phyloP scores from a whole-genome alignment of 2,888 invertebrate species.

The Andrena trimmerana region DNA sequence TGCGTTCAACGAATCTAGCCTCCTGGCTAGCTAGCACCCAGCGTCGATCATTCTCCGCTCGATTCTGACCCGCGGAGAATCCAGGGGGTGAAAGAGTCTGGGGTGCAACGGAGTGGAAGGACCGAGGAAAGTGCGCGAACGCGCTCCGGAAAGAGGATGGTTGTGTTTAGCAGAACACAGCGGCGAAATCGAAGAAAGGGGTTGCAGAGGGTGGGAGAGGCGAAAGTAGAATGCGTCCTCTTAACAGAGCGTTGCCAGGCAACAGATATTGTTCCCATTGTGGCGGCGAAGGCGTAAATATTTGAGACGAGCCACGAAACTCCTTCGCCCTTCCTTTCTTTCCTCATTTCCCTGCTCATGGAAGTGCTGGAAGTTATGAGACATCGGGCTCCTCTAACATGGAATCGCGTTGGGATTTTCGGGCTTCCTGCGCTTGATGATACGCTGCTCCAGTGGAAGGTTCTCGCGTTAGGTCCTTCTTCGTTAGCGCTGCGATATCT shows the following conservation, averaged over 20 bases:
- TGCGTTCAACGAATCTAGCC: not conserved
- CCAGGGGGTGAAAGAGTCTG: not conserved
- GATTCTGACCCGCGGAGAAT: not conserved
- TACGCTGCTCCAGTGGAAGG: not conserved
- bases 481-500: not conserved
- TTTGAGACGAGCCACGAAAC: conserved; percentile 56
- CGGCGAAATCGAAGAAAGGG: not conserved
- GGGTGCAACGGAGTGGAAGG: conserved; percentile 15
- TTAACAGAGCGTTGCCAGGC: conserved; percentile 69
- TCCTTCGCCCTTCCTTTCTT: conserved; percentile 38
- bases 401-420: not conserved
- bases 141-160: not conserved
- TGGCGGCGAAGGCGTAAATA: conserved; percentile 67
- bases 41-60: conserved; percentile 26
- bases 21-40: conserved; percentile 10
- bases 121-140: not conserved
- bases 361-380: conserved; percentile 37
- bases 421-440: not conserved
- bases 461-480: not conserved
- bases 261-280: conserved; percentile 73
- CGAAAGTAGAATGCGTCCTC: conserved; percentile 53
- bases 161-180: conserved; percentile 9
- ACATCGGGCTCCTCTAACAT: not conserved
- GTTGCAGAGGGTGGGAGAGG: not conserved
- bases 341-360: conserved; percentile 42